A percentile compares a stretch with the other conserved stretches of the same genome.
Evolutionary conservation across 2,113 vertebrate species (phyloP).

Genomic region (Dicentrarchus labrax): DNA sequence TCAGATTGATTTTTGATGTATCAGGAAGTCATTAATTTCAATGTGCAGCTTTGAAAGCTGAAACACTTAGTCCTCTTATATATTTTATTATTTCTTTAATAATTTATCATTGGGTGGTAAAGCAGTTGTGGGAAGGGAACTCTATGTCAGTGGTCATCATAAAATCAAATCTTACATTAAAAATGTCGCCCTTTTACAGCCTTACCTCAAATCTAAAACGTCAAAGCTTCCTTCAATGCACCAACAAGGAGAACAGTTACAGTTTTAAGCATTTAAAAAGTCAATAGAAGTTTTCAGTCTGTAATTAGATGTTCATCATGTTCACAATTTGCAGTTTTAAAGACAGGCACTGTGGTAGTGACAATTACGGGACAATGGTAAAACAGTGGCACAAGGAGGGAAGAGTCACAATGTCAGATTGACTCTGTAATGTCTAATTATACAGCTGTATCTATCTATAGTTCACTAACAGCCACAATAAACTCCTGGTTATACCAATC

Average conservation of each 20-base stretch:
- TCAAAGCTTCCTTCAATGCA: not conserved
- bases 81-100: not conserved
- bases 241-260: too few relatives aligned
- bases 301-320: not conserved
- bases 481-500: not conserved
- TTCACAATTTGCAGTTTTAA: too few relatives aligned
- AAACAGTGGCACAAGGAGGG: not conserved
- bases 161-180: not conserved
- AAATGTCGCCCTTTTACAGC: not conserved
- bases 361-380: not conserved
- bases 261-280: too few relatives aligned
- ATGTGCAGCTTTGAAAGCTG: not conserved
- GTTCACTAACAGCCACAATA: not conserved
- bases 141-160: not conserved
- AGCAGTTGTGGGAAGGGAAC: too few relatives aligned
- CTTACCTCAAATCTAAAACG: not conserved
- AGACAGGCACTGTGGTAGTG: too few relatives aligned
- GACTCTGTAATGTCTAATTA: not conserved
- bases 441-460: not conserved
- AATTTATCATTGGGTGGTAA: not conserved
- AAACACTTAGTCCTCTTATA: not conserved
- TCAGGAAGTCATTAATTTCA: not conserved
- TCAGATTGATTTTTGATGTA: not conserved
- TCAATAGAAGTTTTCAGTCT: not conserved
- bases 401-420: not conserved